phyloP scores from a whole-genome alignment of 1,140 invertebrate genomes.

The Bacillus rossius region DNA sequence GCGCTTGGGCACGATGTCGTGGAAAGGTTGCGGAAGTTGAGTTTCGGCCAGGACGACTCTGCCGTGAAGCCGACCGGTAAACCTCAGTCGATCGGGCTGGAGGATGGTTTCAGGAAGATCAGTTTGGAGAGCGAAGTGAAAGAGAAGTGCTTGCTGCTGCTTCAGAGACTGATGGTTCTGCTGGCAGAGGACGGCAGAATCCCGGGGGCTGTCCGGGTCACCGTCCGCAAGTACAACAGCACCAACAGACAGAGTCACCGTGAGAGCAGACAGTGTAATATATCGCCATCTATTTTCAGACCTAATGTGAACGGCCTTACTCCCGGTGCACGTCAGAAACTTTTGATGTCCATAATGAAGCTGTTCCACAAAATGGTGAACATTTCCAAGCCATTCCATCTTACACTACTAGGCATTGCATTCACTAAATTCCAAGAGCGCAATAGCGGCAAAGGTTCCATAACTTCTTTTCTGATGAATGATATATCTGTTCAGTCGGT shows the following conservation, averaged over 20 bases:
- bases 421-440: constrained; percentile 73
- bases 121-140: constrained; percentile 63
- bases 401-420: constrained; percentile 67
- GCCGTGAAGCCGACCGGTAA: constrained; percentile 62
- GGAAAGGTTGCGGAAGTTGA: constrained; percentile 57
- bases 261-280: constrained; percentile 64
- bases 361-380: constrained; percentile 68
- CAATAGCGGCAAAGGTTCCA: constrained; percentile 53
- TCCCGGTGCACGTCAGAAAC: constrained; percentile 52
- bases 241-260: constrained; percentile 53
- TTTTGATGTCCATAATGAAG: constrained; percentile 63
- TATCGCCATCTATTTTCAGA: constrained; percentile 40
- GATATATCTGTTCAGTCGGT: constrained; percentile 66
- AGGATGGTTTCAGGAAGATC: constrained; percentile 66
- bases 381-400: constrained; percentile 64
- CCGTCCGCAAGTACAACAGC: constrained; percentile 60
- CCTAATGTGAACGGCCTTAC: neutral
- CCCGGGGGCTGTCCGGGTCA: constrained; percentile 64
- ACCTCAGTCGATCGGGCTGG: constrained; percentile 63
- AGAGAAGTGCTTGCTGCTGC: constrained; percentile 56
- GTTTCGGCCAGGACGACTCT: constrained; percentile 62
- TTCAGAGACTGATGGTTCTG: constrained; percentile 60
- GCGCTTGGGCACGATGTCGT: constrained; percentile 60
- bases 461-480: constrained; percentile 63
- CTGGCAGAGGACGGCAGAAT: constrained; percentile 69